phyloP scores from a whole-genome alignment of 2,888 invertebrate genomes.

The Pseudococcus jackbeardsleyi region DNA sequence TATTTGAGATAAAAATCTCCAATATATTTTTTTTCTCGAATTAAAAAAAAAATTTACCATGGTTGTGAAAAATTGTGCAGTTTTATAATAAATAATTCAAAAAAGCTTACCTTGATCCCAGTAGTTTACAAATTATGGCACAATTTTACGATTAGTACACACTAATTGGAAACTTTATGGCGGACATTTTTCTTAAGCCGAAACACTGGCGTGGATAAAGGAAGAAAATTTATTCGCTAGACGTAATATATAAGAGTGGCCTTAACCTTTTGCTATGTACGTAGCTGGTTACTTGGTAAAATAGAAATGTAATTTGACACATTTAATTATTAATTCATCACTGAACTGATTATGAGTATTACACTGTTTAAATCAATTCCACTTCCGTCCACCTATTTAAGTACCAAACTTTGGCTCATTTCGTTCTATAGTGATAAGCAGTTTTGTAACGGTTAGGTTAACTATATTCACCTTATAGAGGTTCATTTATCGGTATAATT shows the following conservation, averaged over 20 bases:
- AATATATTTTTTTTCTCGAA: background rate
- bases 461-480: background rate
- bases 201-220: conserved; percentile 3
- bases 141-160: conserved; percentile 14
- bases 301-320: conserved; percentile 23
- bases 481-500: background rate
- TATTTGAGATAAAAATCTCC: background rate
- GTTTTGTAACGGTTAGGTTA: background rate
- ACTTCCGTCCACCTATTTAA: conserved; percentile 51
- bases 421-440: background rate
- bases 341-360: background rate
- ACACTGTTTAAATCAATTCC: conserved; percentile 19
- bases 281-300: conserved; percentile 34
- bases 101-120: conserved; percentile 31
- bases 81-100: conserved; percentile 37
- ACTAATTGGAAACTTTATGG: background rate
- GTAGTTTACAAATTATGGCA: background rate
- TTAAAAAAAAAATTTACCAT: background rate
- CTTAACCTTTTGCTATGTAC: conserved; percentile 53
- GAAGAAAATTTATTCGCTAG: conserved; percentile 24
- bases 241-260: conserved; percentile 36
- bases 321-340: conserved; percentile 45
- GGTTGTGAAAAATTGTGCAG: background rate
- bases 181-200: conserved; percentile 1
- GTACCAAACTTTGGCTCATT: background rate